phyloP scores from a whole-genome alignment of 2,888 invertebrate genomes.

The Labia minor region DNA sequence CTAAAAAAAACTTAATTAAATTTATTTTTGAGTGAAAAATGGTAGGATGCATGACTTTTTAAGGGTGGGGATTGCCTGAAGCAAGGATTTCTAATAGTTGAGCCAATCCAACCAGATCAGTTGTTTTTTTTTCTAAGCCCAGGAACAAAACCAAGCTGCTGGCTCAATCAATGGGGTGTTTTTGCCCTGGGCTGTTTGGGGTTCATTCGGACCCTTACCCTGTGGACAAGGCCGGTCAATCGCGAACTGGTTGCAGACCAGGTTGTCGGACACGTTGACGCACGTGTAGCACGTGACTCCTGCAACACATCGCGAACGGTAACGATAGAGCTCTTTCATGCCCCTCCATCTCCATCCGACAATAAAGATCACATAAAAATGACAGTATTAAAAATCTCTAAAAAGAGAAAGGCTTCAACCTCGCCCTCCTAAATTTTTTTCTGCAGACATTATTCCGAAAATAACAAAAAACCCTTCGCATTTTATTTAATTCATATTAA shows the following conservation, averaged over 20 bases:
- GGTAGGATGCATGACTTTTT: background rate
- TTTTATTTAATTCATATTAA: no score
- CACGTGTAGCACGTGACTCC: slow-evolving; percentile 47
- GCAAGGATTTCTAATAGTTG: background rate
- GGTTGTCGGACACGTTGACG: slow-evolving; percentile 52
- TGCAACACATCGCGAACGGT: slow-evolving; percentile 16
- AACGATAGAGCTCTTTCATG: background rate
- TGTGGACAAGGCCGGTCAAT: slow-evolving; percentile 50
- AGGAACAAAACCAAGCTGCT: no score
- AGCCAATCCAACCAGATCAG: background rate
- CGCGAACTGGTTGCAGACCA: slow-evolving; percentile 51
- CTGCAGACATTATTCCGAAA: no score
- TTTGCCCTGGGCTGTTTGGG: background rate
- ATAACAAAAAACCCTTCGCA: no score
- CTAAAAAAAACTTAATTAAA: no score
- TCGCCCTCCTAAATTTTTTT: background rate
- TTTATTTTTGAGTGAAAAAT: background rate
- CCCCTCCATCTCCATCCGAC: background rate
- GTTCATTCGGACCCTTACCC: slow-evolving; percentile 32
- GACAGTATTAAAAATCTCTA: no score
- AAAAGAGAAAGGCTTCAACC: background rate
- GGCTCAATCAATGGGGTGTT: slow-evolving; percentile 1
- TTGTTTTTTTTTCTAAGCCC: background rate
- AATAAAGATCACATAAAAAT: no score
- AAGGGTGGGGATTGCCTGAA: background rate